A percentile compares a stretch with the other conserved stretches of the same genome.
These are phyloP conservation scores for Melanotaenia boesemani DNA, from an alignment of 2,797 vertebrate species.

Conservation along the genomic window DNA sequence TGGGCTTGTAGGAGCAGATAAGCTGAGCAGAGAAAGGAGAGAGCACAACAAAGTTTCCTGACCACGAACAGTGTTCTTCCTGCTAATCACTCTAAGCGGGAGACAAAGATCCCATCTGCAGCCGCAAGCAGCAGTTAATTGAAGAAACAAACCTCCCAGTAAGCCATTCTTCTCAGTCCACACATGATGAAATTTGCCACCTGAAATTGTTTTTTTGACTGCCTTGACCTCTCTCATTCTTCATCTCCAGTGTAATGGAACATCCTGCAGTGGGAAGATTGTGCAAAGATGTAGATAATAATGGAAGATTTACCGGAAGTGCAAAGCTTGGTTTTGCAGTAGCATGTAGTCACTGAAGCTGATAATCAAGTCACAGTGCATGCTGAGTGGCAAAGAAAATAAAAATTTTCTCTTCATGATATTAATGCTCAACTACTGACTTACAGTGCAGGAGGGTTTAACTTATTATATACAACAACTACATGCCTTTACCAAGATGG, in stretches of 20 bases:
- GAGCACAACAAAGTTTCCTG: conserved; percentile 37
- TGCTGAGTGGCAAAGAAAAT: conserved; percentile 37
- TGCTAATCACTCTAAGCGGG: conserved; percentile 33
- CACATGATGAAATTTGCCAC: conserved; percentile 60
- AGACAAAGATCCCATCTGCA: conserved; percentile 50
- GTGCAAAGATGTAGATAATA: conserved; percentile 57
- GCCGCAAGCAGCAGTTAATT: conserved; percentile 59
- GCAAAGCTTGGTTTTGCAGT: conserved; percentile 33
- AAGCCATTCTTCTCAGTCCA: conserved; percentile 32
- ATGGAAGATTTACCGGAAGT: conserved; percentile 42
- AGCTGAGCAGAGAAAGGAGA: conserved; percentile 12
- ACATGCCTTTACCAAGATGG: background rate
- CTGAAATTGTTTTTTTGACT: conserved; percentile 70
- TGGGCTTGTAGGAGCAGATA: conserved; percentile 9
- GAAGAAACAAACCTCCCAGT: conserved; percentile 60
- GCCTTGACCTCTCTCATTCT: conserved; percentile 60
- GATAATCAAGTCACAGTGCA: conserved; percentile 40
- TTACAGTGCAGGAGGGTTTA: conserved; percentile 19
- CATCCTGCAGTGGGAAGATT: conserved; percentile 42
- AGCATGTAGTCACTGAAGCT: conserved; percentile 18
- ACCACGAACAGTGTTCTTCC: conserved; percentile 11
- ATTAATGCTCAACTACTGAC: conserved; percentile 58
- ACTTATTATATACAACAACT: conserved; percentile 39
- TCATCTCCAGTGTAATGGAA: conserved; percentile 61
- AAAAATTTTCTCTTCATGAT: conserved; percentile 54